These are phyloP conservation scores for Dromius quadrimaculatus DNA, from an alignment of 2,888 invertebrate genomes.

Conservation along the genomic window DNA sequence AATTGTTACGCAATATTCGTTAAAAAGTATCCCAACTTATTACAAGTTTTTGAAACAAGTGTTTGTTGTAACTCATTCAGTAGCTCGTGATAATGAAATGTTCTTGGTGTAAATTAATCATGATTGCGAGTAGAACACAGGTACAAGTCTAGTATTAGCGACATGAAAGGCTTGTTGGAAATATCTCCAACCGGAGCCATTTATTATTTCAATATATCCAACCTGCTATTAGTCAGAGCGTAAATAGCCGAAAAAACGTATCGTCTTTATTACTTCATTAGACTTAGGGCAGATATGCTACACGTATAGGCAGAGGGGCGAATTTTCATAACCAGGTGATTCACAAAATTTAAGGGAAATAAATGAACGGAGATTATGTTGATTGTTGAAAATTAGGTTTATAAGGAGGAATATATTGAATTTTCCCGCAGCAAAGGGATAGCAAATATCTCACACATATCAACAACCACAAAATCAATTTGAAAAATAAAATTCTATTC, in stretches of 20 bases:
- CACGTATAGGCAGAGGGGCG: background rate
- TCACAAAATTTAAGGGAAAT: background rate
- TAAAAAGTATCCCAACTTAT: too few species aligned
- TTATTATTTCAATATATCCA: constrained; percentile 47
- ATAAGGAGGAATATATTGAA: too few species aligned
- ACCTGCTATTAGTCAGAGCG: constrained; percentile 36
- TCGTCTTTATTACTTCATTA: constrained; percentile 50
- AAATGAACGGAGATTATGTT: too few species aligned
- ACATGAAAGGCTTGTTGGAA: constrained; percentile 18
- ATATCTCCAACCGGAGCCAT: constrained; percentile 23
- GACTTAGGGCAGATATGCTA: background rate
- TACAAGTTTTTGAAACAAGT: background rate
- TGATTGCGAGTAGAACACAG: constrained; percentile 24
- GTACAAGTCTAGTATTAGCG: constrained; percentile 30
- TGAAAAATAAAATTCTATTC: too few species aligned
- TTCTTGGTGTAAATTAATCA: constrained; percentile 29
- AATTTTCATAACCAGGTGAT: constrained; percentile 6
- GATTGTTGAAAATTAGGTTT: too few species aligned
- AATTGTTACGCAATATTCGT: too few species aligned
- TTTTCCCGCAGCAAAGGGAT: too few species aligned
- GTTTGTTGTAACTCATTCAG: background rate
- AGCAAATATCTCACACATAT: too few species aligned
- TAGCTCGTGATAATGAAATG: constrained; percentile 5
- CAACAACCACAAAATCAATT: too few species aligned
- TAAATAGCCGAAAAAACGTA: constrained; percentile 40